Percentiles rank a stretch among this genome's conserved stretches.
phyloP scores from a whole-genome alignment of 2,888 invertebrate species.

The Nomada hirtipes region DNA sequence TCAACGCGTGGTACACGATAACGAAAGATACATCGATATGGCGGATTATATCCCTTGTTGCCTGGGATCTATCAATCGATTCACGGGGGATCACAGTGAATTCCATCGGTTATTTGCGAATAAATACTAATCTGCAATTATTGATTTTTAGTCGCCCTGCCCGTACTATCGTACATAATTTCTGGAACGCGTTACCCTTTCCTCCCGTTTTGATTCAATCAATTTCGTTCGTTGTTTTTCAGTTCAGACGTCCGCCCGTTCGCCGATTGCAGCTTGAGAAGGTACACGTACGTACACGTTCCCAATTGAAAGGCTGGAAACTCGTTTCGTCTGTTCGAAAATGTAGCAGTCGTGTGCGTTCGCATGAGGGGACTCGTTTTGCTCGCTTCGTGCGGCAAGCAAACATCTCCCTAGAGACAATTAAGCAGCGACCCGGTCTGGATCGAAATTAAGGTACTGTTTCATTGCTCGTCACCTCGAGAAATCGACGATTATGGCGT shows the following conservation, averaged over 20 bases:
- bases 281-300: neutral
- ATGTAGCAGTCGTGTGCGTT: neutral
- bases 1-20: neutral
- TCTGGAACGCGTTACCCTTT: constrained; percentile 1
- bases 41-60: constrained; percentile 28
- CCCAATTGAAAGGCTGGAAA: neutral
- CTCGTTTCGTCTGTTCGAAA: constrained; percentile 32
- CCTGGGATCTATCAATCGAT: neutral
- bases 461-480: constrained; percentile 27
- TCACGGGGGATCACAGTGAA: neutral
- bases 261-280: neutral
- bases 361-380: neutral
- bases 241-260: neutral
- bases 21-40: constrained; percentile 7
- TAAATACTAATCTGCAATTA: constrained; percentile 29
- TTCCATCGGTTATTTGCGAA: constrained; percentile 24
- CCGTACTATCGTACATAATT: constrained; percentile 12
- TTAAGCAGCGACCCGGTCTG: neutral
- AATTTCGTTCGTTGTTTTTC: neutral
- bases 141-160: constrained; percentile 6
- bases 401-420: constrained; percentile 13
- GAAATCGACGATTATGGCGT: constrained; percentile 52
- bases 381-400: neutral
- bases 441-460: constrained; percentile 22
- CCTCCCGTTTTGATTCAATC: neutral